These are phyloP conservation scores for Spisula solida DNA, from an alignment of 2,888 invertebrate species.

Conservation along the genomic window DNA sequence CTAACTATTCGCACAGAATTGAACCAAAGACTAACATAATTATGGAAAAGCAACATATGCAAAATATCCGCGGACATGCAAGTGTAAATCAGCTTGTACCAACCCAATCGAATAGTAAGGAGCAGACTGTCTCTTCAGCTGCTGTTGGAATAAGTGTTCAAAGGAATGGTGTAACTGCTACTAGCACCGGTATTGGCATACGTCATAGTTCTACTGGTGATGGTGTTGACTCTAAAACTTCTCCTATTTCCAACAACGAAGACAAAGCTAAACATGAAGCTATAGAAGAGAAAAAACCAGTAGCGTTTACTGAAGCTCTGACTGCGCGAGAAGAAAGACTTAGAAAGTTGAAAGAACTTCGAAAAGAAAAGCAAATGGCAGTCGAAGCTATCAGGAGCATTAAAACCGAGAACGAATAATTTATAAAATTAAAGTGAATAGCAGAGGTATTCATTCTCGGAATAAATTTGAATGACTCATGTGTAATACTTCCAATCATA, in stretches of 20 bases:
- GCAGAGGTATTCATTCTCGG: too few species aligned
- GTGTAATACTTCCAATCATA: too few species aligned
- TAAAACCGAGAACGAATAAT: neutral
- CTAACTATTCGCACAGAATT: neutral
- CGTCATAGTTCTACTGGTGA: neutral
- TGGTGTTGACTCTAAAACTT: neutral
- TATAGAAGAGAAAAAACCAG: conserved; percentile 22
- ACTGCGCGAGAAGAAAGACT: conserved; percentile 62
- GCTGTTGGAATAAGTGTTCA: neutral
- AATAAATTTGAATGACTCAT: too few species aligned
- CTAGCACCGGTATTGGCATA: neutral
- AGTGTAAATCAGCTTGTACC: neutral
- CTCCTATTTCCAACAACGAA: neutral
- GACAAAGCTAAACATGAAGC: neutral
- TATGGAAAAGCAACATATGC: neutral
- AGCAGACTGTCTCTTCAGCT: neutral
- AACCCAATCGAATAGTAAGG: neutral
- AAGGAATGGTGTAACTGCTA: neutral
- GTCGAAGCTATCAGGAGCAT: conserved; percentile 55
- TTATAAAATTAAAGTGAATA: too few species aligned
- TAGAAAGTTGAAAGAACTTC: conserved; percentile 57
- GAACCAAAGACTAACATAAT: neutral
- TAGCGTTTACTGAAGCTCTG: conserved; percentile 57
- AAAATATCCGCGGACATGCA: too few species aligned
- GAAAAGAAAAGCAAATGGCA: conserved; percentile 60